A percentile compares a stretch with the other conserved stretches of the same genome.
Evolutionary conservation across 2,797 vertebrate genomes (phyloP).

Genomic region (Mus caroli): DNA sequence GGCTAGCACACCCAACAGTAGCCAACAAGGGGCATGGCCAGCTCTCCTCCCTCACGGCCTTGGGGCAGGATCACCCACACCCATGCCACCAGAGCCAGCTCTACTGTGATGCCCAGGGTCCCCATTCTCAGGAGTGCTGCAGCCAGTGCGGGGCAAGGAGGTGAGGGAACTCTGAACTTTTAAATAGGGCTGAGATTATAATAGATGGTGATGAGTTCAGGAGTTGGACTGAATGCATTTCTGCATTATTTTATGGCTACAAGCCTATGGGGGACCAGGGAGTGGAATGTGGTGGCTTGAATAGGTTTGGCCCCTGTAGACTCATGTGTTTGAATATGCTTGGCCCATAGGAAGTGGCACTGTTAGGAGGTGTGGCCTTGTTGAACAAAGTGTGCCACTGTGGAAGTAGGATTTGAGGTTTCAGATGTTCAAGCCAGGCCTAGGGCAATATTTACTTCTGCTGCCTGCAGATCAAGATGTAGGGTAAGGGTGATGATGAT

Average conservation of each 20-base stretch:
- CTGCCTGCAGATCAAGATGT: not conserved
- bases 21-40: not conserved
- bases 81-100: not conserved
- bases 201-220: too few relatives aligned
- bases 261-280: not conserved
- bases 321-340: too few relatives aligned
- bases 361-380: too few relatives aligned
- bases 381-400: not conserved
- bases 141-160: not conserved
- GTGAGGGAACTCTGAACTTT: not conserved
- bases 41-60: not conserved
- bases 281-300: too few relatives aligned
- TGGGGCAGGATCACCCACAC: not conserved
- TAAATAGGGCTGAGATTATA: not conserved
- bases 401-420: not conserved
- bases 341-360: too few relatives aligned
- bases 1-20: not conserved
- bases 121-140: too few relatives aligned
- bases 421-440: not conserved
- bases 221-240: not conserved
- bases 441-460: not conserved
- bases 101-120: too few relatives aligned
- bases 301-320: too few relatives aligned
- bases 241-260: not conserved
- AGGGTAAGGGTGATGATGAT: fast-evolving